Evolutionary conservation across 2,113 vertebrate genomes (phyloP).

Genomic region (Sturnus vulgaris): DNA sequence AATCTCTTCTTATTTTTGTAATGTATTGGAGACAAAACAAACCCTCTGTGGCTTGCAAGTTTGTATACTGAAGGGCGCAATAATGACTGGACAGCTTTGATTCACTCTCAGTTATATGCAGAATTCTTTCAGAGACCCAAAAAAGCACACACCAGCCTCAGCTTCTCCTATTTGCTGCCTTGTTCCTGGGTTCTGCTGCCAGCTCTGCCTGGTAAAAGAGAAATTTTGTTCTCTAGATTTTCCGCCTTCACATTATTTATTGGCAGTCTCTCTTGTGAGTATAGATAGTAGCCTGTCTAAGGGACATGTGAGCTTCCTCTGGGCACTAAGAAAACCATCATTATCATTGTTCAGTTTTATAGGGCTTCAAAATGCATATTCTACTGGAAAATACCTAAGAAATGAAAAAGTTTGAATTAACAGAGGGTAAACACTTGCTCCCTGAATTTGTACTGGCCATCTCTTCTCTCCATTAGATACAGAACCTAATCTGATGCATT

Average conservation of each 20-base stretch:
- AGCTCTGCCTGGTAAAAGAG: neutral
- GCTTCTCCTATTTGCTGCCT: neutral
- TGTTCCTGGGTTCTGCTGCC: neutral
- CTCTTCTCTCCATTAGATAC: neutral
- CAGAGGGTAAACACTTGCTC: neutral
- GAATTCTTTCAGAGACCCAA: neutral
- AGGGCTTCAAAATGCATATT: neutral
- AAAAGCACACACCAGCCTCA: neutral
- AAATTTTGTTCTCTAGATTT: neutral
- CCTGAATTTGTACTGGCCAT: neutral
- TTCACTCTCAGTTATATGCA: neutral
- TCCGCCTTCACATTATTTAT: neutral
- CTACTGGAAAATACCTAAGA: neutral
- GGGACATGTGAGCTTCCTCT: neutral
- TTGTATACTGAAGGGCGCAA: neutral
- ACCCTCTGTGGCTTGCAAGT: neutral
- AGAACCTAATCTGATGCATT: neutral
- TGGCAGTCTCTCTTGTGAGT: neutral
- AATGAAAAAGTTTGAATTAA: neutral
- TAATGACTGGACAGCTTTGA: neutral
- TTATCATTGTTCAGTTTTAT: neutral
- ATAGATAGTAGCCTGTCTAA: neutral
- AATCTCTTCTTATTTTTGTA: neutral
- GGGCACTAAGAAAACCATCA: neutral
- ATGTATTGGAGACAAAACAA: neutral